phyloP scores from a whole-genome alignment of 1,140 invertebrate species.

The Halyomorpha halys region DNA sequence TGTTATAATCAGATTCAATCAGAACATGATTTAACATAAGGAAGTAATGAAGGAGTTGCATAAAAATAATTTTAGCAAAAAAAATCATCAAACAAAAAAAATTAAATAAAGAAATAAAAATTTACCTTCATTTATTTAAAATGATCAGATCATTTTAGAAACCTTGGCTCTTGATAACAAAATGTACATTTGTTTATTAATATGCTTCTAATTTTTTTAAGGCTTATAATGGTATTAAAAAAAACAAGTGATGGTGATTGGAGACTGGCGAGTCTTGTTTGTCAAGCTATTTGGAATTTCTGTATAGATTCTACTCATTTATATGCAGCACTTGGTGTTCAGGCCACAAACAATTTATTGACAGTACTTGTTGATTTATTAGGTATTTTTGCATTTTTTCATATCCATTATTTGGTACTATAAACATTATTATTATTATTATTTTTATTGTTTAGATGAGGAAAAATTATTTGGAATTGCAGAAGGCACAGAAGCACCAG shows the following conservation, averaged over 20 bases:
- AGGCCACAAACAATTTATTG: slow-evolving; percentile 43
- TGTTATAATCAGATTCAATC: too few relatives aligned
- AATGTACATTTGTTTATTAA: not conserved
- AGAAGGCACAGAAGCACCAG: slow-evolving; percentile 28
- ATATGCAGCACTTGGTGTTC: slow-evolving; percentile 40
- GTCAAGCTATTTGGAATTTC: slow-evolving; percentile 62
- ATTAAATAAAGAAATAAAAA: too few relatives aligned
- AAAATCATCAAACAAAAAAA: too few relatives aligned
- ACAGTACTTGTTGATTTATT: slow-evolving; percentile 46
- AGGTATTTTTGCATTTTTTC: slow-evolving; percentile 32
- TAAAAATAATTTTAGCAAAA: too few relatives aligned
- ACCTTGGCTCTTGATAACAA: too few relatives aligned
- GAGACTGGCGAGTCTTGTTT: slow-evolving; percentile 48
- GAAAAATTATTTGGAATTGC: slow-evolving; percentile 33
- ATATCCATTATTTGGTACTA: not conserved
- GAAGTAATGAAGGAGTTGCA: too few relatives aligned
- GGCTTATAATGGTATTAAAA: slow-evolving; percentile 44
- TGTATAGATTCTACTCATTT: slow-evolving; percentile 46
- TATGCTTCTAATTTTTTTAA: slow-evolving; percentile 31
- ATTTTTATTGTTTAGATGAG: slow-evolving; percentile 31
- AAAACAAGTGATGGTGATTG: slow-evolving; percentile 48
- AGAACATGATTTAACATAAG: too few relatives aligned
- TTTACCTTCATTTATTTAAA: too few relatives aligned
- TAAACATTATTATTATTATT: slow-evolving; percentile 12
- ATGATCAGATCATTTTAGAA: too few relatives aligned